A percentile compares a stretch with the other conserved stretches of the same genome.
phyloP scores from a whole-genome alignment of 2,888 invertebrate species.

The Poecilus cupreus region DNA sequence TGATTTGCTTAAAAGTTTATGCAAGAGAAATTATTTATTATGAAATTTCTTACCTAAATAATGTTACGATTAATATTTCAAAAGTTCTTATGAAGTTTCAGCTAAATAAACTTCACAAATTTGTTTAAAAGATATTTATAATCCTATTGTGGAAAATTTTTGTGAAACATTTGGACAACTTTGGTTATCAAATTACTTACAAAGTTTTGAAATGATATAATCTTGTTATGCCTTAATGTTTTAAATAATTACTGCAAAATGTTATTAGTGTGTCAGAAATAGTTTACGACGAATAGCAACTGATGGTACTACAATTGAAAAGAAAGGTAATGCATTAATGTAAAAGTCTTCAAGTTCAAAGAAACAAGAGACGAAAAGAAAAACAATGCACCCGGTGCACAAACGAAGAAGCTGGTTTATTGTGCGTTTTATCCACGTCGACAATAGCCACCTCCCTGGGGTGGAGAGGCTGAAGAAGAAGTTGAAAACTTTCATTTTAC shows the following conservation, averaged over 20 bases:
- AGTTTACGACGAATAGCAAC: background rate
- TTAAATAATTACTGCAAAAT: background rate
- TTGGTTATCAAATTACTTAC: background rate
- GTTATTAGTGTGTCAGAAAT: background rate
- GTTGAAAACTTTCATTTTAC: background rate
- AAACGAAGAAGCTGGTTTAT: background rate
- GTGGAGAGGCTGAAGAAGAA: background rate
- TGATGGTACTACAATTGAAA: background rate
- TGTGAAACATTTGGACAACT: background rate
- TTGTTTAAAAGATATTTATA: background rate
- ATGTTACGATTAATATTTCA: background rate
- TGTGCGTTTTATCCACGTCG: background rate
- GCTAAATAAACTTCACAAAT: constrained; percentile 1
- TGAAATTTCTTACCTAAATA: background rate
- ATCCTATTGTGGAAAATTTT: background rate
- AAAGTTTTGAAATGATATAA: background rate
- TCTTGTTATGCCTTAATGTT: background rate
- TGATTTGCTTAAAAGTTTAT: background rate
- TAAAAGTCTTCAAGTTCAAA: background rate
- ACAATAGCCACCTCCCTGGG: background rate
- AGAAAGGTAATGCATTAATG: background rate
- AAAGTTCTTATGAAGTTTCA: background rate
- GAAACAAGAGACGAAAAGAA: background rate
- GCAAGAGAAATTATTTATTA: background rate
- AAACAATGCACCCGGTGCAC: background rate